These are phyloP conservation scores for Paratrypauchen microcephalus DNA, from an alignment of 2,797 vertebrate genomes.

Conservation along the genomic window DNA sequence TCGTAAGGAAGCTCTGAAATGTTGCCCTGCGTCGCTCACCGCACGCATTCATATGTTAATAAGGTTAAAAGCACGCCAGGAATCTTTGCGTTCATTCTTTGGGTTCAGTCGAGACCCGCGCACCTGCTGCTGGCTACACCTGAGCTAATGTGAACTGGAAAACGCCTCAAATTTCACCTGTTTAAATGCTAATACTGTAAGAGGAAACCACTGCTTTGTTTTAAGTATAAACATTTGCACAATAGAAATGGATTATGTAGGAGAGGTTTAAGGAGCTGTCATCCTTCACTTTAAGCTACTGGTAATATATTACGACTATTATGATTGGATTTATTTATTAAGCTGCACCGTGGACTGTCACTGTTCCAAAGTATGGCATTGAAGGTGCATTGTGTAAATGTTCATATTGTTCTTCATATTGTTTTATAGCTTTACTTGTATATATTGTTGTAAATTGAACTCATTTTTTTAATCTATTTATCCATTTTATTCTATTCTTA, in stretches of 20 bases:
- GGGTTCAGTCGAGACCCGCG: not conserved
- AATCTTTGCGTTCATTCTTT: conserved; percentile 26
- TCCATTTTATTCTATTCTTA: too few relatives aligned
- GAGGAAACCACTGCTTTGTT: conserved; percentile 3
- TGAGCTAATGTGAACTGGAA: conserved; percentile 24
- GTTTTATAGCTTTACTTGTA: too few relatives aligned
- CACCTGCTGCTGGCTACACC: conserved; percentile 25
- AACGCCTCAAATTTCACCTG: conserved; percentile 52
- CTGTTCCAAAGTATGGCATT: too few relatives aligned
- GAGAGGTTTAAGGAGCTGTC: not conserved
- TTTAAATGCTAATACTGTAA: conserved; percentile 12
- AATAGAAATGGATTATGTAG: not conserved
- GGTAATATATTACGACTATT: not conserved
- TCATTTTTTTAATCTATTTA: too few relatives aligned
- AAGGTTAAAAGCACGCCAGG: conserved; percentile 38
- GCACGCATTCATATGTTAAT: conserved; percentile 66
- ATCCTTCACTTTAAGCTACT: not conserved
- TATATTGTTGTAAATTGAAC: too few relatives aligned
- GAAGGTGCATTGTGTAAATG: too few relatives aligned
- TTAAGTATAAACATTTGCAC: conserved; percentile 12
- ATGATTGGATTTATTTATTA: not conserved
- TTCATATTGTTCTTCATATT: too few relatives aligned
- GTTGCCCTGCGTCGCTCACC: conserved; percentile 58
- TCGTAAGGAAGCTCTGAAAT: conserved; percentile 27
- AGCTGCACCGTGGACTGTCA: too few relatives aligned